These are phyloP conservation scores for Solen grandis DNA, from an alignment of 1,140 invertebrate species.

Conservation along the genomic window DNA sequence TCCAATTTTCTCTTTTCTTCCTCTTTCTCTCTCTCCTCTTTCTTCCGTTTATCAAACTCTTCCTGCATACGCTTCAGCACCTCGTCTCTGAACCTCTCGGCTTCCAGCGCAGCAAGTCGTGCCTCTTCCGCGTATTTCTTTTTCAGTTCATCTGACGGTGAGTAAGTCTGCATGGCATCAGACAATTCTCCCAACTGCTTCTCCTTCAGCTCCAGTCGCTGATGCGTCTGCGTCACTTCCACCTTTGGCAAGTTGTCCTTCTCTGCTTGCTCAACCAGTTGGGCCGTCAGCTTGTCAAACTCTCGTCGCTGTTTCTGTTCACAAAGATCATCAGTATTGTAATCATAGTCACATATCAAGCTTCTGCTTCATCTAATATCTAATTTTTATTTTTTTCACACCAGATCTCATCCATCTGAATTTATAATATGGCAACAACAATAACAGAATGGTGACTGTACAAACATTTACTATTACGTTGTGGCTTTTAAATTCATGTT, in stretches of 20 bases:
- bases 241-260: slow-evolving; percentile 69
- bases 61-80: slow-evolving; percentile 71
- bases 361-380: no score
- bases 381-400: no score
- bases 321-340: no score
- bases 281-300: slow-evolving; percentile 74
- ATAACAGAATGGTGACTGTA: no score
- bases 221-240: slow-evolving; percentile 73
- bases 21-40: slow-evolving; percentile 68
- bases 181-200: slow-evolving; percentile 76
- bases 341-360: no score
- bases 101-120: slow-evolving; percentile 63
- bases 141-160: slow-evolving; percentile 71
- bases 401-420: no score
- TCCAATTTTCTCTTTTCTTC: slow-evolving; percentile 73
- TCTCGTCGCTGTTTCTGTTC: slow-evolving; percentile 72
- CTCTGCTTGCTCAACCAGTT: slow-evolving; percentile 69
- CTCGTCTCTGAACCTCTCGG: slow-evolving; percentile 67
- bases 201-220: slow-evolving; percentile 75
- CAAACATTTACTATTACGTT: no score
- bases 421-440: no score
- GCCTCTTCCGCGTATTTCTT: slow-evolving; percentile 76
- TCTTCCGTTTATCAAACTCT: slow-evolving; percentile 71
- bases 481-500: no score
- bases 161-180: slow-evolving; percentile 75